Evolutionary conservation across 2,113 vertebrate species (phyloP), one percentile per base, ranked within the genome.

Genomic region (Benitochromis conjunctus): DNA sequence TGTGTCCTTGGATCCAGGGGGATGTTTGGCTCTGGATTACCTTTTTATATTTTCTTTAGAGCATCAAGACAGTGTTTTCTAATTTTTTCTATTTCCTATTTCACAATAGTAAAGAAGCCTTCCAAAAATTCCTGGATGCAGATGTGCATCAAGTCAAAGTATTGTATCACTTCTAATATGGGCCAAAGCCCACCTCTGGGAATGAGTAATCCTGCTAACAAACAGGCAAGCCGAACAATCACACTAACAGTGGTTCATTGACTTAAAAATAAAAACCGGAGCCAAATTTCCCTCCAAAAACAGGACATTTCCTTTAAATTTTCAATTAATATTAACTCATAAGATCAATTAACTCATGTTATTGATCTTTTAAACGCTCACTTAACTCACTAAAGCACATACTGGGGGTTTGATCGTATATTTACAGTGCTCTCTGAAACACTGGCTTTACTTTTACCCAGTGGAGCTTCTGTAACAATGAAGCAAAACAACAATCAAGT

Each of bases 111-210:
- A 6, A 69, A 69, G 36, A 69, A 43, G n/a, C 24, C n/a, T 71
- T 71, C 43, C 8, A 18, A 46, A 71, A 46, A 43, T 76, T 10
- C 24, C 3, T 76, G 9, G 16, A 76, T 51, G 14, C 69, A 76
- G 24, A 76, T 19, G 24, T 76, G 2, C 24, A 76, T 31, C 16
- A 76, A 76, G 24, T 9, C 16, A 7, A 76, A 51, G 11, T 64
- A 48, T 74, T 19, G 14, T 74, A 48, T 48, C 14, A 48, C 41
- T 74, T 48, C 9, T 29, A 74, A 76, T 29, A 0, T 74, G 43
- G 24, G 48, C 26, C 71, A 76, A 51, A 46, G 0, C 0, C 24
- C 16, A 19, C 24, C 24, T 12, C 24, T 19, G 16, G 6, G 21
- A 71, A 18, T 76, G 24, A 51, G 16, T 51, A n/a, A 76, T 76